Conservation (phyloP, 2,797 vertebrate genomes). For the Chelon labrosus region DNA sequence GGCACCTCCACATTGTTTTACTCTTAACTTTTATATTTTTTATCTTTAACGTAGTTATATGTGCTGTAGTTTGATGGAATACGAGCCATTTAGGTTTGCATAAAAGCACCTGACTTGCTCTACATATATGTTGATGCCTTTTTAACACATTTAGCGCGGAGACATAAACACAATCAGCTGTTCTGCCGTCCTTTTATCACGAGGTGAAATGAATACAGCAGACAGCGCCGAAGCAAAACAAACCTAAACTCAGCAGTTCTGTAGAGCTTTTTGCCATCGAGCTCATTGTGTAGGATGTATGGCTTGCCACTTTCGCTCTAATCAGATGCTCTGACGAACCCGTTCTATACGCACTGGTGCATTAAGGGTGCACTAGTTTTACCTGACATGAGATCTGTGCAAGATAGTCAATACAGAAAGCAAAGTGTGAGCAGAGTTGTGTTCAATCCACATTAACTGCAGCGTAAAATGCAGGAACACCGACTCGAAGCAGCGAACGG, state of each 20-base stretch:
- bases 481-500: too few species aligned
- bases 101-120: slow-evolving; percentile 10
- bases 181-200: background rate
- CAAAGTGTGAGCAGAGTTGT: too few species aligned
- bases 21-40: slow-evolving; percentile 13
- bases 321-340: too few species aligned
- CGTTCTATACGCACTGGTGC: background rate
- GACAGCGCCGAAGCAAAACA: background rate
- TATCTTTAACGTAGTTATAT: background rate
- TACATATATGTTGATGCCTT: slow-evolving; percentile 24
- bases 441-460: too few species aligned
- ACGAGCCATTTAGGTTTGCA: background rate
- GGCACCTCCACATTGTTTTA: slow-evolving; percentile 4
- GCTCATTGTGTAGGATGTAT: background rate
- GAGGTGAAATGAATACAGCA: background rate
- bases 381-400: too few species aligned
- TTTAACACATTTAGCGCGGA: background rate
- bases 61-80: background rate
- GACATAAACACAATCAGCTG: background rate
- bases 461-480: too few species aligned
- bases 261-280: background rate
- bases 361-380: background rate
- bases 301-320: too few species aligned
- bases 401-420: too few species aligned
- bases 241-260: background rate